A percentile compares a stretch with the other conserved stretches of the same genome.
These are phyloP conservation scores for Caenorhabditis tropicalis DNA, from an alignment of 1,140 invertebrate genomes.

Conservation along the genomic window DNA sequence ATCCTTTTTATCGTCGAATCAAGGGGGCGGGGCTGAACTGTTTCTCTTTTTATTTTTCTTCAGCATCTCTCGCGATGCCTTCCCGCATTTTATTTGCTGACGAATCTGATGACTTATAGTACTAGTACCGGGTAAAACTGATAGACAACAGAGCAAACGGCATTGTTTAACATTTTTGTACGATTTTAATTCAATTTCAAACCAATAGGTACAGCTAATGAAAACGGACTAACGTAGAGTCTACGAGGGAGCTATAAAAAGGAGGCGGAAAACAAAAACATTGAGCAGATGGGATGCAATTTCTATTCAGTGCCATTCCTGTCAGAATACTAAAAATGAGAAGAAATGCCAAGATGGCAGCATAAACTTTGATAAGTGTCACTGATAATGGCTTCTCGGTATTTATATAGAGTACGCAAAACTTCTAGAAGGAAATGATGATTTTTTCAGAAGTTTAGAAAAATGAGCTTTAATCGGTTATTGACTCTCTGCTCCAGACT, in stretches of 20 bases:
- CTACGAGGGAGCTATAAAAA: not conserved
- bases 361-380: not conserved
- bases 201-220: not conserved
- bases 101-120: conserved; percentile 38
- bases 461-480: no score
- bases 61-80: conserved; percentile 10
- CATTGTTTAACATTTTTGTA: conserved; percentile 31
- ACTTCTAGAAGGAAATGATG: not conserved
- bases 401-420: not conserved
- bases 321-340: not conserved
- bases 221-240: no score
- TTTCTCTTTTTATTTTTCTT: conserved; percentile 19
- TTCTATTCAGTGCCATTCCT: not conserved
- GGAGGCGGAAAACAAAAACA: not conserved
- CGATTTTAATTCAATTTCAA: not conserved
- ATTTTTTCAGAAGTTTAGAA: no score
- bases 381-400: not conserved
- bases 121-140: conserved; percentile 20
- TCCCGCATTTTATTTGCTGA: conserved; percentile 43
- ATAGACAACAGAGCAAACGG: not conserved
- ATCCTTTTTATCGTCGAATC: conserved; percentile 33
- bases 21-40: conserved; percentile 1
- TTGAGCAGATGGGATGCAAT: not conserved
- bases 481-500: no score
- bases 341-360: not conserved